A percentile compares a stretch with the other conserved stretches of the same genome.
phyloP scores from a whole-genome alignment of 1,140 invertebrate species.

The Diachasma alloeum region DNA sequence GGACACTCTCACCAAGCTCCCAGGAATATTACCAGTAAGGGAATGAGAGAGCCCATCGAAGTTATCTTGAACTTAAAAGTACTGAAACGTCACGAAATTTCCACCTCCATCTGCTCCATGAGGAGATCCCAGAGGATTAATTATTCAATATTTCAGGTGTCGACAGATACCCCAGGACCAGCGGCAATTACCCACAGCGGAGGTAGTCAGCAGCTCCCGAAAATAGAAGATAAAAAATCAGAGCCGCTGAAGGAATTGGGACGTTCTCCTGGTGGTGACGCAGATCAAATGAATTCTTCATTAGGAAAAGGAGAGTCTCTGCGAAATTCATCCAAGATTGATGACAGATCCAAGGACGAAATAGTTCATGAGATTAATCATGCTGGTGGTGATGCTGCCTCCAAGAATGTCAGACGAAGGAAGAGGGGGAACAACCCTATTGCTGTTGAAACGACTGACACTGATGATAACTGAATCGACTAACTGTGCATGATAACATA shows the following conservation, averaged over 20 bases:
- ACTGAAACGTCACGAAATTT: neutral
- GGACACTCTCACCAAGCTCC: neutral
- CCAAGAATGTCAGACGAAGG: neutral
- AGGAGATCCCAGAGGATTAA: neutral
- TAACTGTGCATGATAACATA: neutral
- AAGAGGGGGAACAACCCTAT: neutral
- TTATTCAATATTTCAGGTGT: slow-evolving; percentile 8
- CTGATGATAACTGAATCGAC: neutral
- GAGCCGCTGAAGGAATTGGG: neutral
- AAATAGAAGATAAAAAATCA: neutral
- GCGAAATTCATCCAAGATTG: neutral
- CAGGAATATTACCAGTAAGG: slow-evolving; percentile 16
- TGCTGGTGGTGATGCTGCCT: neutral
- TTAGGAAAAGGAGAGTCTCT: neutral
- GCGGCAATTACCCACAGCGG: neutral
- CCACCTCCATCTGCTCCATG: neutral
- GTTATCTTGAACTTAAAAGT: slow-evolving; percentile 24
- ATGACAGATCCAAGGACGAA: neutral
- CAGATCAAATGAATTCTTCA: neutral
- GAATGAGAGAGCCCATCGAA: slow-evolving; percentile 25
- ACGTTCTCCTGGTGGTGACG: neutral
- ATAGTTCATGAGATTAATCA: neutral
- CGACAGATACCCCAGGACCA: neutral
- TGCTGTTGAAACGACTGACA: neutral
- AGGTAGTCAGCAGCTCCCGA: no score